Evolutionary conservation across 2,888 invertebrate genomes (phyloP).

Genomic region (Thalpophila matura): DNA sequence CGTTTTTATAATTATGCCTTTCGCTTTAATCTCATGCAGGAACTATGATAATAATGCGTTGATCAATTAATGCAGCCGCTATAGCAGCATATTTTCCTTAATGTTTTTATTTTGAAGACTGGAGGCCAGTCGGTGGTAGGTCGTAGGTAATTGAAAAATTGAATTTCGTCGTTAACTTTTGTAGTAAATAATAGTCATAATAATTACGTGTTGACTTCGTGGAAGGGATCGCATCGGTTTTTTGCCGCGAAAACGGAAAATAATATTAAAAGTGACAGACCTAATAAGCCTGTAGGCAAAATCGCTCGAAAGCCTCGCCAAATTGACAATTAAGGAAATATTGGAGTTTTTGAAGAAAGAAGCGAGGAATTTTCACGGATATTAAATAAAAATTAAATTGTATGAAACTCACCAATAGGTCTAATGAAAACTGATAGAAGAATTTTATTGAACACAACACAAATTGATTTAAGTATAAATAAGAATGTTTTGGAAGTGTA

Average conservation of each 20-base stretch:
- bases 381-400: constrained; percentile 25
- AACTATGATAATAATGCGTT: constrained; percentile 51
- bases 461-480: neutral
- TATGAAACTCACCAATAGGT: neutral
- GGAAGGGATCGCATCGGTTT: constrained; percentile 19
- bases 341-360: constrained; percentile 14
- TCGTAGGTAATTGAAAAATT: constrained; percentile 52
- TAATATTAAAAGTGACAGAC: constrained; percentile 17
- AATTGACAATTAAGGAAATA: constrained; percentile 45
- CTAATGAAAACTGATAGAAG: neutral
- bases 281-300: constrained; percentile 16
- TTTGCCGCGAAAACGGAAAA: constrained; percentile 14
- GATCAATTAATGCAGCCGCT: constrained; percentile 50
- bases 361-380: constrained; percentile 13
- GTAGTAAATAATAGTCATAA: constrained; percentile 47
- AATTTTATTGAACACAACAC: neutral
- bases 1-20: constrained; percentile 58
- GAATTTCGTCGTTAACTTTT: constrained; percentile 40
- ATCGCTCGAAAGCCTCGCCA: constrained; percentile 7
- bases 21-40: constrained; percentile 47
- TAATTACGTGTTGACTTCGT: constrained; percentile 38
- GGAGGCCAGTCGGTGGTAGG: constrained; percentile 44
- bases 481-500: neutral
- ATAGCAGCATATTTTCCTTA: constrained; percentile 43
- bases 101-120: constrained; percentile 49